Base-by-base conservation (phyloP, 2,113 vertebrate genomes). In the Lamprotornis superbus region DNA sequence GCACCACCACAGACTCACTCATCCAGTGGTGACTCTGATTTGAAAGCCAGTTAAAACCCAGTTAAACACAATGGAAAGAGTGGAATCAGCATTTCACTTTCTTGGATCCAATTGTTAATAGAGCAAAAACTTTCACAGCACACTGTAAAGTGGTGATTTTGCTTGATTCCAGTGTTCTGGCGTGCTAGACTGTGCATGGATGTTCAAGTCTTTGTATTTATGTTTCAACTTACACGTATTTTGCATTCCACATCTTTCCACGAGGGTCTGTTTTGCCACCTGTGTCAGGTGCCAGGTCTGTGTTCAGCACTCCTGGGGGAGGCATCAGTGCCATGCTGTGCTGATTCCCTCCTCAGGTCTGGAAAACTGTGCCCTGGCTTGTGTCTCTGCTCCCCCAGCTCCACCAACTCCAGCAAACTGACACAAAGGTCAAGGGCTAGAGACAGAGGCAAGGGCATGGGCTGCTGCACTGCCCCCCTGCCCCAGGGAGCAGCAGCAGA, bases 241-340 rank as follows among this genome's bases (percentile, higher is more conserved):
- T 74, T 27, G 15, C 52, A 61, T 31, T 56, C 42, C 1, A 0
- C 2, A 5, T n/a, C 69, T 42, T 61, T 39, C 55, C 65, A 78
- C 9, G 25, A 16, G 28, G 60, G 5, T 50, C 31, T 82, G 33
- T 39, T 83, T 68, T 35, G 27, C 74, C 50, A 59, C 47, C 28
- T 1, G 16, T 20, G 20, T 13, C 53, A 42, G 78, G 75, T 11
- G 20, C 31, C 44, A 63, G 64, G 42, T 60, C 30, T 8, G 2
- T 1, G 47, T 25, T 50, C 47, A 80, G 78, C 50, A 0, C 50
- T 39, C 33, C 20, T 8, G 59, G 35, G 61, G 27, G 67, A 69
- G 35, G 30, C 0, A 0, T 42, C 76, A 23, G 6, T 2, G 37
- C 35, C 0, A 0, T 7, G 44, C 52, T 13, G 1, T 1, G 9